Evolutionary conservation across 2,888 invertebrate species (phyloP).

Genomic region (Anarsia innoxiella): DNA sequence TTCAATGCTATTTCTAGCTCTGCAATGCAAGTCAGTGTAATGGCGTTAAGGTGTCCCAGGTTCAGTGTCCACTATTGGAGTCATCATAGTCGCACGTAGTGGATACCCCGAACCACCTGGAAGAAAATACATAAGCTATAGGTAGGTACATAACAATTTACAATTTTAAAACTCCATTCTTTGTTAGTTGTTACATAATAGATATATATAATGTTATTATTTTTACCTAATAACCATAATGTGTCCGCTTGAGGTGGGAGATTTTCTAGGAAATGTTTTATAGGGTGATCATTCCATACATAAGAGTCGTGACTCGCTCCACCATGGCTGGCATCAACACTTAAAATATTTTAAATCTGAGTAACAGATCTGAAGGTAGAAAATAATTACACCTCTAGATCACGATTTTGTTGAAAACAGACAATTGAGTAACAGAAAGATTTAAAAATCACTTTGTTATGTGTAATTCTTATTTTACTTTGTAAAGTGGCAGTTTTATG

Average conservation of each 20-base stretch:
- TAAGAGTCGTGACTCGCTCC: conserved; percentile 10
- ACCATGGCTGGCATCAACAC: conserved; percentile 2
- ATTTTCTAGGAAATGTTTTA: background rate
- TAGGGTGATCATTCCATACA: conserved; percentile 7
- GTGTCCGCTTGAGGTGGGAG: background rate
- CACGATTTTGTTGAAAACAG: too few species aligned
- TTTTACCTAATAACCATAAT: background rate
- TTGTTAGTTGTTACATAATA: background rate
- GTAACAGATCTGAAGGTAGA: conserved; percentile 11
- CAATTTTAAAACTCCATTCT: background rate
- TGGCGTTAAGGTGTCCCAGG: conserved; percentile 1
- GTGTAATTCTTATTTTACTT: too few species aligned
- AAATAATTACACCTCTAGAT: too few species aligned
- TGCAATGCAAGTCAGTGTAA: conserved; percentile 2
- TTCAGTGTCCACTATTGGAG: conserved; percentile 5
- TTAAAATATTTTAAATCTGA: conserved; percentile 8
- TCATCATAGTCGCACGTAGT: conserved; percentile 5
- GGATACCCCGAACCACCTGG: conserved; percentile 12
- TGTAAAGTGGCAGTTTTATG: too few species aligned
- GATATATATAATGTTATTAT: background rate
- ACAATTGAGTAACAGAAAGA: too few species aligned
- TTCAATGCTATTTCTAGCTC: conserved; percentile 9
- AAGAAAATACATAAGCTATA: background rate
- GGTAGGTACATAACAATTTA: background rate
- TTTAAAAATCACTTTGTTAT: too few species aligned